Evolutionary conservation across 1,140 invertebrate species (phyloP).

Genomic region (Drosophila sturtevanti): DNA sequence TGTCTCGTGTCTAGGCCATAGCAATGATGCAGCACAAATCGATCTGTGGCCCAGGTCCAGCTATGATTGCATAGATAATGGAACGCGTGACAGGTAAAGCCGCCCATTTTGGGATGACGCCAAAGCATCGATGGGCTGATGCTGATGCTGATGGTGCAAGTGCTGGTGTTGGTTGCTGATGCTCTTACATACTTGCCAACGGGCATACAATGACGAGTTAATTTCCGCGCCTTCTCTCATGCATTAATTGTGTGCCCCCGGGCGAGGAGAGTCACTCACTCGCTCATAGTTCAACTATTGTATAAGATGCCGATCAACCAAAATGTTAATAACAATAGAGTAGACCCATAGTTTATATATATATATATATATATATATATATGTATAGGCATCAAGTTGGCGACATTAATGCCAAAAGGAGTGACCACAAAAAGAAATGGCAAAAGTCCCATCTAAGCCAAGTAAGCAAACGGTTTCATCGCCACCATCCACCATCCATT

Average conservation of each 20-base stretch:
- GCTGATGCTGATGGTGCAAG: neutral
- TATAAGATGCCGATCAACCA: conserved; percentile 56
- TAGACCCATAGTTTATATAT: no score
- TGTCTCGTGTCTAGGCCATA: conserved; percentile 47
- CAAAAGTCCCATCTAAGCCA: conserved; percentile 33
- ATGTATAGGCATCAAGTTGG: conserved; percentile 40
- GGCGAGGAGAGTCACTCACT: conserved; percentile 27
- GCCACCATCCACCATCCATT: no score
- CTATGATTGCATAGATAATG: conserved; percentile 58
- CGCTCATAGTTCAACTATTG: conserved; percentile 37
- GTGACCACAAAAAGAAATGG: conserved; percentile 70
- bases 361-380: no score
- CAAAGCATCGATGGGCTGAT: conserved; percentile 26
- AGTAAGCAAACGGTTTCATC: no score
- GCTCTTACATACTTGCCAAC: no score
- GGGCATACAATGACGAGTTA: conserved; percentile 74
- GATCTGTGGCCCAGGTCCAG: neutral
- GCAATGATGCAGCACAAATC: conserved; percentile 64
- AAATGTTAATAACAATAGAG: no score
- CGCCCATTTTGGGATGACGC: conserved; percentile 26
- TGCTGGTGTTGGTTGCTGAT: no score
- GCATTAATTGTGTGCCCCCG: conserved; percentile 61
- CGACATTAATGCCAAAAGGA: conserved; percentile 74
- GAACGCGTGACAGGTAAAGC: conserved; percentile 67
- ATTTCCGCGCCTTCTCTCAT: conserved; percentile 72